Base-by-base conservation (phyloP, 1,140 invertebrate species). In the Eriosoma lanigerum region DNA sequence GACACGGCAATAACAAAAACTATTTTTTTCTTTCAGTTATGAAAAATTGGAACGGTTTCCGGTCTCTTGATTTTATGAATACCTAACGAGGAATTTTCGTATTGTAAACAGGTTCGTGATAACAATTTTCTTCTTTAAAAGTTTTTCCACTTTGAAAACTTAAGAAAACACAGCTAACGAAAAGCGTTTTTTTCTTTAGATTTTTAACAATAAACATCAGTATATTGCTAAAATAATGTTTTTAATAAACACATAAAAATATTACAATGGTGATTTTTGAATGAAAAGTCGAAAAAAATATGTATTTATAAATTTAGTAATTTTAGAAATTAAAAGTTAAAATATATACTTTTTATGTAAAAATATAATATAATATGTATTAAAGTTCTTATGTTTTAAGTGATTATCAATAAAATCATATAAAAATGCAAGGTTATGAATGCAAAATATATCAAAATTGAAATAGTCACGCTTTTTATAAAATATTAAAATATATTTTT, bases 11-110 rank as follows among this genome's bases (percentile, higher is more conserved):
- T 46, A 78, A 78, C 56, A 60, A 62, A 78, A 56, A 60, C 54
- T 44, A 46, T 78, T 78, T 78, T 62, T 76, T 62, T 38, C 32
- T 38, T 78, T n/a, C 44, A 44, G 75, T 62, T 13, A 19, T 62
- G 21, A 78, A 76, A 62, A 62, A 78, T 78, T 29, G 54, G 38
- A 58, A 78, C 38, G 21, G 56, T 62, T 78, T 78, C 38, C 75
- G 26, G 75, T 60, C 75, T 12, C 56, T 78, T 78, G 75, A 78
- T 78, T 78, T 78, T 78, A 78, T 78, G 75, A 78, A 78, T 78
- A 78, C 24, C 54, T 78, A 78, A 78, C 54, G 75, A 78, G 75
- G 54, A 78, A 46, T 44, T 60, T 44, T 78, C 75, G 1, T 24
- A 26, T 48, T 62, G 75, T 78, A 44, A 78, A 78, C 75, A 78